Evolutionary conservation across 2,888 invertebrate genomes (phyloP).

Genomic region (Sturmia bella): DNA sequence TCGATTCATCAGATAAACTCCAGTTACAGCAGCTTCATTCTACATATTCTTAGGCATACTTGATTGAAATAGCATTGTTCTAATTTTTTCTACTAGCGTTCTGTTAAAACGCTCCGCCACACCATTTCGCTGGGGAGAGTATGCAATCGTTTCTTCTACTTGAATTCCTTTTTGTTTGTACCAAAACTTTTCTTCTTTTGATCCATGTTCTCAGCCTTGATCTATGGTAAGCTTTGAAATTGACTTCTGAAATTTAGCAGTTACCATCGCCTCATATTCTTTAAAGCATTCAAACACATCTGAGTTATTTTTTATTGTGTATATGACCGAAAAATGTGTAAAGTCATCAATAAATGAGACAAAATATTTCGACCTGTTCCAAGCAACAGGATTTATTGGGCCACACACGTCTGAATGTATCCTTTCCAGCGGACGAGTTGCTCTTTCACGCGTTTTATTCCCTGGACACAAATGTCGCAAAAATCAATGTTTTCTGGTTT

Average conservation of each 20-base stretch:
- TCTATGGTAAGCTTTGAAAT: conserved; percentile 58
- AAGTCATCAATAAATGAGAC: conserved; percentile 58
- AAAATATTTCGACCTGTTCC: conserved; percentile 49
- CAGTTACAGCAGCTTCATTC: conserved; percentile 49
- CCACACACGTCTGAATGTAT: conserved; percentile 62
- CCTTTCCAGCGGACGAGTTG: conserved; percentile 29
- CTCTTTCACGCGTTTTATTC: conserved; percentile 18
- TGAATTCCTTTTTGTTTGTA: conserved; percentile 71
- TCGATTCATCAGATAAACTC: conserved; percentile 41
- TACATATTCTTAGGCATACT: conserved; percentile 51
- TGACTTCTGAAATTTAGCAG: conserved; percentile 37
- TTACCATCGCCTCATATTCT: background rate
- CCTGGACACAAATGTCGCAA: conserved; percentile 8
- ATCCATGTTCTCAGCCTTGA: conserved; percentile 73
- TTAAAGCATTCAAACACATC: conserved; percentile 22
- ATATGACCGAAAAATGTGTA: conserved; percentile 51
- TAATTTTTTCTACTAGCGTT: conserved; percentile 15
- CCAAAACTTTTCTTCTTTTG: conserved; percentile 50
- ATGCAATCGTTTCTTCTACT: conserved; percentile 57
- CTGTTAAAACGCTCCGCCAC: conserved; percentile 40
- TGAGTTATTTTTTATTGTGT: conserved; percentile 30
- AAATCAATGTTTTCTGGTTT: conserved; percentile 5
- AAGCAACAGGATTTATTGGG: conserved; percentile 36
- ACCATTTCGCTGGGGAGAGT: conserved; percentile 53
- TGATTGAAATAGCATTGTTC: conserved; percentile 53